Base-by-base conservation (phyloP, 2,113 vertebrate genomes). In the Reinhardtius hippoglossoides region DNA sequence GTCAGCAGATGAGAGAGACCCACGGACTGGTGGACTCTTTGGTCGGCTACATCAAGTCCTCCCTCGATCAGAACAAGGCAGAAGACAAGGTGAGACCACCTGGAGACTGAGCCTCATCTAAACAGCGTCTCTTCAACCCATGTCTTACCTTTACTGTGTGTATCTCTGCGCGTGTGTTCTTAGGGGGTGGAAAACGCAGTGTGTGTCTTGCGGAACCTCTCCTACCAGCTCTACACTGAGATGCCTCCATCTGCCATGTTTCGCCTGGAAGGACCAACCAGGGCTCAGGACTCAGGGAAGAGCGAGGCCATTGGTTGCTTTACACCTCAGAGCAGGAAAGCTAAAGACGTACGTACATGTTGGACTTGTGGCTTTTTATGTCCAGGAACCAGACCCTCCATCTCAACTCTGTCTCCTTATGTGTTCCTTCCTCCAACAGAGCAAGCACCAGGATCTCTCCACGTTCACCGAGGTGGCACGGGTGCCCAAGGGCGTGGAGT, bases 191-290 rank as follows among this genome's bases (percentile, higher is more conserved):
- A 99, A 91, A 99, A 98, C 0, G 92, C 96, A 0, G 92, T 97
- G 69, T 99, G 98, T 1, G 95, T 98, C 66, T 85, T 99, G 89
- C 95, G 98, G 77, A 99, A 99, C 94, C 93, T 99, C 88, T 99
- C 97, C 70, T 99, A 96, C 90, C 96, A 98, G 77, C 92, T 99
- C 35, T 99, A 98, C 4, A 78, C 85, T 0, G 98, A 99, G 89
- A 95, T 99, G 87, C 95, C 97, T 0, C 94, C 95, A 0, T 96
- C 95, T 0, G 88, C 91, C 0, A 78, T 94, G 3, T 75, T 90
- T 74, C 94, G 95, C 46, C 91, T 98, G 9, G 96, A 97, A 46
- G 97, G 97, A 44, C 91, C 94, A 46, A 90, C 92, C 54, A 93
- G 93, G 21, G 88, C 26, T 59, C 79, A 91, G 67, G 89, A 75